Evolutionary conservation across 2,797 vertebrate genomes (phyloP), one percentile per base, ranked within the genome.

Genomic region (Enteromius radiatus): DNA sequence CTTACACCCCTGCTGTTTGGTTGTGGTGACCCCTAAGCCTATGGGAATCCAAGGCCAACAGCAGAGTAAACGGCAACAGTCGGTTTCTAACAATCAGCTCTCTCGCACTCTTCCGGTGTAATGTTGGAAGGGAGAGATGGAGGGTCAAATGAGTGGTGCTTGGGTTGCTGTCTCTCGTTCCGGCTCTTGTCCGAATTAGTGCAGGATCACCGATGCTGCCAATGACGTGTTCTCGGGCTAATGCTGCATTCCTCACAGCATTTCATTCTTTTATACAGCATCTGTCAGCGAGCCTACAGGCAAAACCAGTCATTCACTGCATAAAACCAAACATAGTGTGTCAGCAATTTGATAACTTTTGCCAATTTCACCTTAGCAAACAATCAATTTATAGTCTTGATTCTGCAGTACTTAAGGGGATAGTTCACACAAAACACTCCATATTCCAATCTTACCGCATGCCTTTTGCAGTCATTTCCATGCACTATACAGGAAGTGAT

Each of bases 111-210:
- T 89, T 69, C 28, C n/a, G 43, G 83, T 8, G 28, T 61, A 82
- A 81, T 85, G 84, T 86, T 63, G 81, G 71, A 84, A 59, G 3
- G 8, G 78, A 77, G 65, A 82, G 43, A 64, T 52, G 28, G n/a
- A 71, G 82, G 85, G 84, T 90, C 84, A 91, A 89, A 41, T 71
- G 12, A 67, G 71, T 82, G 7, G 23, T 28, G 36, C 88, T 17
- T 7, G 9, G 41, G 43, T 63, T 59, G 83, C 65, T 21, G 28
- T 87, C 81, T 77, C 56, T 1, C 23, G 31, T 67, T 78, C 77
- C 45, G 45, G 43, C 31, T 52, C 41, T 88, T 90, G 82, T 90
- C 67, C 84, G 81, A 73, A 84, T 83, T 84, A 82, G 78, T 78
- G 45, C 59, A 11, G 86, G 87, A 85, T 86, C 85, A 82, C 54